A percentile compares a stretch with the other conserved stretches of the same genome.
Evolutionary conservation across 1,140 invertebrate genomes (phyloP).

Genomic region (Drosophila neocordata): DNA sequence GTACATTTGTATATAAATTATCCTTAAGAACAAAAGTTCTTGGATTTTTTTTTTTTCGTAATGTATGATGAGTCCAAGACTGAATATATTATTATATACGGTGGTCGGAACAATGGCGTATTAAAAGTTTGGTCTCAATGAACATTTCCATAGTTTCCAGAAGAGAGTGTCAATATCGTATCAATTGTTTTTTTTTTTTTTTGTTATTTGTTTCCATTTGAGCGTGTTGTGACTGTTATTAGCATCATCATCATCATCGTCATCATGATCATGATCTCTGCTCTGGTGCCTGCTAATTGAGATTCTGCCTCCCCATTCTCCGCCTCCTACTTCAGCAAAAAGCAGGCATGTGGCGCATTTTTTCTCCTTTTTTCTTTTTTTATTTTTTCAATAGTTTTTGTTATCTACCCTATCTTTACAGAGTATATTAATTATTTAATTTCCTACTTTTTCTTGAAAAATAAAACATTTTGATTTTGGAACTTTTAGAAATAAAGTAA

Average conservation of each 20-base stretch:
- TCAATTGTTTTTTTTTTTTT: conserved; percentile 7
- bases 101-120: no score
- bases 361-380: conserved; percentile 15
- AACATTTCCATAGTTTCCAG: background rate
- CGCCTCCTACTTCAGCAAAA: conserved; percentile 17
- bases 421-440: no score
- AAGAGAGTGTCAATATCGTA: background rate
- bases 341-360: conserved; percentile 27
- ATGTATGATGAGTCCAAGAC: no score
- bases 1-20: no score
- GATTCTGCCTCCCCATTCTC: conserved; percentile 3
- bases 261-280: conserved; percentile 6
- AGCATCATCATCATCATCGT: conserved; percentile 4
- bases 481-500: no score
- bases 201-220: background rate
- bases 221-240: conserved; percentile 4
- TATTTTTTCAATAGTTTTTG: no score
- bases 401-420: no score
- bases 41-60: no score
- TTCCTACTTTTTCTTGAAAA: no score
- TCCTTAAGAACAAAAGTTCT: no score
- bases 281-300: conserved; percentile 14
- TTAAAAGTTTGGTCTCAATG: background rate
- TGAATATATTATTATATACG: no score
- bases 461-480: no score